Base-by-base conservation (phyloP, 2,797 vertebrate species). In the Lates japonicus region DNA sequence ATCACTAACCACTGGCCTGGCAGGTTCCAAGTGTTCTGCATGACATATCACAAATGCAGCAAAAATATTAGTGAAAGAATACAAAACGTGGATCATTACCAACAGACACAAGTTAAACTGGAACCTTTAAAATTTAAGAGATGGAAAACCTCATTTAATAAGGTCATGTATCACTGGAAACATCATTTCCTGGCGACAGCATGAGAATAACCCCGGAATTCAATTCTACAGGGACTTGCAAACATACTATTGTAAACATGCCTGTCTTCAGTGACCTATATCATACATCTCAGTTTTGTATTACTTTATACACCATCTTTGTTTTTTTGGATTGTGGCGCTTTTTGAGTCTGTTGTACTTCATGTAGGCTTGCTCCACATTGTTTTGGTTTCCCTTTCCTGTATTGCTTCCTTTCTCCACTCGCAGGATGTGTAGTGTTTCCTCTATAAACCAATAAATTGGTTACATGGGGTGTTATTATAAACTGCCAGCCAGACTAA, bases 331-430 rank as follows among this genome's bases (percentile, higher is more conserved):
- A 37, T 29, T 11, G 8, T 54, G 7, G 10, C 29, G 14, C 5
- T 4, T 22, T 59, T 20, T 33, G 2, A 20, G 22, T 48, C 20
- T 44, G 35, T 22, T 65, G 17, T 13, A 20, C n/a, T 37, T n/a
- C 31, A 29, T 48, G 20, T 58, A 16, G 7, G 7, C 59, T 66
- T 33, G 19, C 64, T 33, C 12, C 29, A 70, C 65, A 14, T 70
- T 86, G 76, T 87, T 87, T 85, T 76, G 25, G 20, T 89, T 88
- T 86, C 54, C 58, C 20, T 64, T 90, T 89, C 85, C 88, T 87
- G 78, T 60, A 88, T 90, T 78, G 59, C 84, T 88, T 90, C 83
- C 85, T 29, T 35, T 69, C 31, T 46, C 10, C 65, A 19, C 44
- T 64, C 42, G 54, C 83, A 81, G 85, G 83, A 85, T 72, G 77